Evolutionary conservation across 2,888 invertebrate genomes (phyloP).

Genomic region (Coenonympha glycerion): DNA sequence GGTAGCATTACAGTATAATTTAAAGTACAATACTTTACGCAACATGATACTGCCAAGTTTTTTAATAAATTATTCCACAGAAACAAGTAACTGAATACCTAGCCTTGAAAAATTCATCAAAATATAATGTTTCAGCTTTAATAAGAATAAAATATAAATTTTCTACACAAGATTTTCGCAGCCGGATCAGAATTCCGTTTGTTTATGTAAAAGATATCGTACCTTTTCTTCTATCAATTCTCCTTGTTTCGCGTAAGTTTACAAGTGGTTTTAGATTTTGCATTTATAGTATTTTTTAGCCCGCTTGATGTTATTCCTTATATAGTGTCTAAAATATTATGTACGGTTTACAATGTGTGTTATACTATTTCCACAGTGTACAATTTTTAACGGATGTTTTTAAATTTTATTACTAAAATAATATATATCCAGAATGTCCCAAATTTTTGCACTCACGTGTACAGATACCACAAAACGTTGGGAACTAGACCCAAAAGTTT

Average conservation of each 20-base stretch:
- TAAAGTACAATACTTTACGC: neutral
- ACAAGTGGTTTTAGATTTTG: neutral
- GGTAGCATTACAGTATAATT: neutral
- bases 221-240: neutral
- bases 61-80: no score
- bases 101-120: no score
- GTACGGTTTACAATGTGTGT: no score
- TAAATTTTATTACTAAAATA: no score
- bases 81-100: no score
- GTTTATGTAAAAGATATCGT: neutral
- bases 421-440: no score
- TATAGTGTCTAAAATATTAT: no score
- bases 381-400: no score
- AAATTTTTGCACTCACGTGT: constrained; percentile 15
- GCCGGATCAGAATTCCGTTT: neutral
- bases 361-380: no score
- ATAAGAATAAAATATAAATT: neutral
- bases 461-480: constrained; percentile 24
- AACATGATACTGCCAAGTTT: no score
- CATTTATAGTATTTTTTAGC: neutral
- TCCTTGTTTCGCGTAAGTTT: neutral
- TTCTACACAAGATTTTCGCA: neutral
- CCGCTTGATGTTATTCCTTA: no score
- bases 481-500: constrained; percentile 25
- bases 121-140: no score